These are phyloP conservation scores for Zoroaster sp. DNA, from an alignment of 53 echinoderm and acorn worm genomes.

Conservation along the genomic window DNA sequence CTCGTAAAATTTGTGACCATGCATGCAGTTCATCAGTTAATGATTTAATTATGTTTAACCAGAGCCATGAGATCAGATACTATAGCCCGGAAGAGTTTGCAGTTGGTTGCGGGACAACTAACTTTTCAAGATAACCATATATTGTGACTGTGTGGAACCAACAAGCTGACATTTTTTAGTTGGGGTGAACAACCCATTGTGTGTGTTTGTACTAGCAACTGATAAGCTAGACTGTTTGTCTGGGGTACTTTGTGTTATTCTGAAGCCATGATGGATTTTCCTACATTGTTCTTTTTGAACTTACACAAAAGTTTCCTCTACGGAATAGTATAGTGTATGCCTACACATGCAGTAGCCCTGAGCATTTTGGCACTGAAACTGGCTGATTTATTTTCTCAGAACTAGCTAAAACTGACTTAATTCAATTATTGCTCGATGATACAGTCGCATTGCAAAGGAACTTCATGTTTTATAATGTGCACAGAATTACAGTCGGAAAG, in stretches of 20 bases:
- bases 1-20: too few relatives aligned
- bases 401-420: background rate
- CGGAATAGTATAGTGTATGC: background rate
- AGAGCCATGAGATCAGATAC: background rate
- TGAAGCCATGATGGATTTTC: background rate
- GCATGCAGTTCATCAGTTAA: background rate
- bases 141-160: background rate
- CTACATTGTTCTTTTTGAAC: background rate
- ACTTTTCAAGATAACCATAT: background rate
- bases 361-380: too few relatives aligned
- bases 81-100: background rate
- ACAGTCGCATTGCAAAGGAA: too few relatives aligned
- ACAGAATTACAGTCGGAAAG: too few relatives aligned
- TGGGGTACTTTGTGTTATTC: background rate
- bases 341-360: background rate
- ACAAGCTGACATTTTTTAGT: background rate
- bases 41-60: background rate
- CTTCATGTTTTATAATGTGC: too few relatives aligned
- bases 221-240: background rate
- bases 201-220: background rate
- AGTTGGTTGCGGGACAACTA: slow-evolving; percentile 26
- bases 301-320: background rate
- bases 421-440: too few relatives aligned
- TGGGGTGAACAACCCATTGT: background rate
- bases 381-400: background rate